Base-by-base conservation (phyloP, 2,113 vertebrate species). In the Brachirus orientalis region DNA sequence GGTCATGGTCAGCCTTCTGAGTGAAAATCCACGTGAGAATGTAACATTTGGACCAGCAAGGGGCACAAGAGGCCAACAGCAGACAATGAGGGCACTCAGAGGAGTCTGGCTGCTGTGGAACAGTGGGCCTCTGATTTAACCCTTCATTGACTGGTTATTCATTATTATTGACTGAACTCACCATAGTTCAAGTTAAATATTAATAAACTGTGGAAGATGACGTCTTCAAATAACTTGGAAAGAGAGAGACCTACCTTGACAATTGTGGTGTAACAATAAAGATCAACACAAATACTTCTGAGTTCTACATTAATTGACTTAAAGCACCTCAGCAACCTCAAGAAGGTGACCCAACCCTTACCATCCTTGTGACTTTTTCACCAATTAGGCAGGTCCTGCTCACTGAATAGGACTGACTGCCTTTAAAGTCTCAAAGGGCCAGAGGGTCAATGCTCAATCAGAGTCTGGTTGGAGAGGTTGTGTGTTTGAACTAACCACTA, bases 1-100 rank as follows among this genome's bases (percentile, higher is more conserved):
- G 90, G 92, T 92, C 91, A 93, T 79, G 88, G 89, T 92, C 89
- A 86, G 88, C 83, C 84, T 90, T 90, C 80, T 61, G 85, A 85
- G 88, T 89, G 79, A 80, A 93, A 93, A 93, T 93, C 91, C 91
- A 89, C 88, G 90, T 92, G 91, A 93, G 92, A 93, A 93, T 88
- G 82, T 80, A 75, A 80, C 85, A 72, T 72, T 86, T 82, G 75
- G 82, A 86, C 83, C 88, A 86, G 88, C 81, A 50, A 90, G 87
- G 87, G 86, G 83, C 81, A 84, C 68, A 86, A 83, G 85, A 87
- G 88, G 88, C 86, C 82, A 88, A 78, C 52, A 55, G 61, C 72
- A 82, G 80, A 92, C 90, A 89, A 93, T 89, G 81, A 84, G 77
- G 73, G 77, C 84, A 88, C 86, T 87, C 87, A 86, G 84, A 86